Evolutionary conservation across 2,797 vertebrate species (phyloP), one percentile per base, ranked within the genome.

Genomic region (Mustela erminea): DNA sequence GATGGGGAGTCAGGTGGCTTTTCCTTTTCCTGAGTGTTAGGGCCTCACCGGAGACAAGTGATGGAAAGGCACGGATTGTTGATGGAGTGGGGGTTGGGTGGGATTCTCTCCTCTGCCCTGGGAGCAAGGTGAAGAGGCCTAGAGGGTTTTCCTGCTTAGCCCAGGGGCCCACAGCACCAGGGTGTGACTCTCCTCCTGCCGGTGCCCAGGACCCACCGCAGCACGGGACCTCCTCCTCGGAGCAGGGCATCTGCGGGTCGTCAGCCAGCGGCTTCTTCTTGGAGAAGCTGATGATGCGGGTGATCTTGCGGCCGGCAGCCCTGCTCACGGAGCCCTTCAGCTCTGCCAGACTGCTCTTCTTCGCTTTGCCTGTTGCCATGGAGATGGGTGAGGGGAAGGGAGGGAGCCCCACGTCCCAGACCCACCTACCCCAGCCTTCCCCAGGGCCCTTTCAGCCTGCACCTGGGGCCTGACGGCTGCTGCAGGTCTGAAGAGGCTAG

Each of bases 241-340:
- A 98, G 62, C 99, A 98, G 14, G 98, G 98, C 0, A 98, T 98
- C 68, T 98, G 98, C 1, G 97, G 98, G 66, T 99, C 99, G 97
- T 99, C 99, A 0, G 99, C 96, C 25, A 98, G 99, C 0, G 99
- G 98, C 97, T 99, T 99, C 98, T 99, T 99, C 98, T 99, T 99
- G 96, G 99, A 99, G 98, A 99, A 99, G 97, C 99, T 99, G 98
- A 99, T 99, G 98, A 99, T 99, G 77, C 99, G 99, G 94, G 99
- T 99, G 98, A 99, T 99, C 98, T 99, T 99, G 97, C 99, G 99
- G 62, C 99, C 99, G 0, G 99, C 99, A 0, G 99, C 99, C 60
- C 99, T 99, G 98, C 99, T 99, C 99, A 99, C 98, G 0, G 99
- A 99, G 78, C 99, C 99, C 54, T 99, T 99, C 95, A 99, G 98